A percentile compares a stretch with the other conserved stretches of the same genome.
phyloP scores from a whole-genome alignment of 92 coral and sea anemone genomes.

The Actinernus sp. region DNA sequence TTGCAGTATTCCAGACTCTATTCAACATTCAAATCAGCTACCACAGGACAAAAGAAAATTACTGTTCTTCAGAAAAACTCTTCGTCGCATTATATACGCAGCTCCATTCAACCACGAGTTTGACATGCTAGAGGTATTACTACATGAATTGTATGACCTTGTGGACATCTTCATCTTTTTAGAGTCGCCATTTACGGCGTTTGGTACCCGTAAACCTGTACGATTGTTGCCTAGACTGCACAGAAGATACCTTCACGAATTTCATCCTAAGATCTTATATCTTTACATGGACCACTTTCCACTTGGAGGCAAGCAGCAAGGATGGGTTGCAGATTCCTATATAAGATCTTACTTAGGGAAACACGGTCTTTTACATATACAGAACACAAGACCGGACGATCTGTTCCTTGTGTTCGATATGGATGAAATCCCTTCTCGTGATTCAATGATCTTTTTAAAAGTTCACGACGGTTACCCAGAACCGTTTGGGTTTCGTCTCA shows the following conservation, averaged over 20 bases:
- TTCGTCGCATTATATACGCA: conserved; percentile 5
- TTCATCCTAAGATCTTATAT: conserved; percentile 4
- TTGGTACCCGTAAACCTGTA: conserved; percentile 14
- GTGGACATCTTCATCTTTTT: conserved; percentile 13
- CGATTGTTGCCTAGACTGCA: conserved; percentile 10
- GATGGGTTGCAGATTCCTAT: conserved; percentile 16
- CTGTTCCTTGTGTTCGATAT: conserved; percentile 17
- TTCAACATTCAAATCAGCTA: not conserved
- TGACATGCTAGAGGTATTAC: conserved; percentile 5
- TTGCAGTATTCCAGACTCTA: conserved; percentile 1
- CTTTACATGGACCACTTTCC: conserved; percentile 20
- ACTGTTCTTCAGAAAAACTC: not conserved
- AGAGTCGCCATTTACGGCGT: conserved; percentile 13
- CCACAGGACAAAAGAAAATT: no score
- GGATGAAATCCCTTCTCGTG: conserved; percentile 8
- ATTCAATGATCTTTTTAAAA: conserved; percentile 1
- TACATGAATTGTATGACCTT: conserved; percentile 5
- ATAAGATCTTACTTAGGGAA: not conserved
- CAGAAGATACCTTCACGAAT: conserved; percentile 1
- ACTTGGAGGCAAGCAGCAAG: not conserved
- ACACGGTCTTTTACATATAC: conserved; percentile 6
- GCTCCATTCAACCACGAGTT: conserved; percentile 12
- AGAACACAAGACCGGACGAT: not conserved
- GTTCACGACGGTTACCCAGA: conserved; percentile 20
- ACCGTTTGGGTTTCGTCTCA: conserved; percentile 12